These are phyloP conservation scores for Tenualosa ilisha DNA, from an alignment of 2,797 vertebrate species.

Conservation along the genomic window DNA sequence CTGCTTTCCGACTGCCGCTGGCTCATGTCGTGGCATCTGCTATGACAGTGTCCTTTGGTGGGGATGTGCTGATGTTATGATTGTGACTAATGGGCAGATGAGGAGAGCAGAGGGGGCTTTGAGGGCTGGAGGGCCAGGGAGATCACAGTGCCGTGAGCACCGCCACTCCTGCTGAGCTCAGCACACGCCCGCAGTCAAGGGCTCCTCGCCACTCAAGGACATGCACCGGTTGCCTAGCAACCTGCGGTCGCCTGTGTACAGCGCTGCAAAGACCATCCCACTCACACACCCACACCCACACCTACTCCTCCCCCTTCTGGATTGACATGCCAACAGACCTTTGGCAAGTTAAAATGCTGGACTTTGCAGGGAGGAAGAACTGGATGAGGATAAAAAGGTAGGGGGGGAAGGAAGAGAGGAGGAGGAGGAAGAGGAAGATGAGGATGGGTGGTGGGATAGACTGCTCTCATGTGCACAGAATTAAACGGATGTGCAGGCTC, in stretches of 20 bases:
- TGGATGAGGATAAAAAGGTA: neutral
- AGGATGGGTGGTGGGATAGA: neutral
- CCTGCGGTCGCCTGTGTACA: neutral
- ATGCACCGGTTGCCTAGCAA: conserved; percentile 42
- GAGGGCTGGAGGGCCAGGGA: neutral
- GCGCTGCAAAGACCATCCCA: neutral
- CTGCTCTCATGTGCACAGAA: neutral
- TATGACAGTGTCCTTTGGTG: neutral
- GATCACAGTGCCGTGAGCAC: neutral
- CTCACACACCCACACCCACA: neutral
- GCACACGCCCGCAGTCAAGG: conserved; percentile 36
- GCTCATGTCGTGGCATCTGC: neutral
- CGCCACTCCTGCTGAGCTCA: conserved; percentile 11
- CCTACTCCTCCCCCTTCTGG: neutral
- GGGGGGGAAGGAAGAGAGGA: neutral
- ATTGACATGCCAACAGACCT: neutral
- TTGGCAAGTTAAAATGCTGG: neutral
- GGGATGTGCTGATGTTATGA: neutral
- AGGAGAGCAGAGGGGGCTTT: neutral
- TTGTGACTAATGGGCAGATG: neutral
- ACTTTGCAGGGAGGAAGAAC: neutral
- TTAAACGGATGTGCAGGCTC: neutral
- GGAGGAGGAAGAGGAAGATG: neutral
- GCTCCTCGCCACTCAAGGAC: conserved; percentile 39
- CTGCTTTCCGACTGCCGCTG: neutral